These are phyloP conservation scores for Seira sanloemensis DNA, from an alignment of 2,888 invertebrate genomes.

Conservation along the genomic window DNA sequence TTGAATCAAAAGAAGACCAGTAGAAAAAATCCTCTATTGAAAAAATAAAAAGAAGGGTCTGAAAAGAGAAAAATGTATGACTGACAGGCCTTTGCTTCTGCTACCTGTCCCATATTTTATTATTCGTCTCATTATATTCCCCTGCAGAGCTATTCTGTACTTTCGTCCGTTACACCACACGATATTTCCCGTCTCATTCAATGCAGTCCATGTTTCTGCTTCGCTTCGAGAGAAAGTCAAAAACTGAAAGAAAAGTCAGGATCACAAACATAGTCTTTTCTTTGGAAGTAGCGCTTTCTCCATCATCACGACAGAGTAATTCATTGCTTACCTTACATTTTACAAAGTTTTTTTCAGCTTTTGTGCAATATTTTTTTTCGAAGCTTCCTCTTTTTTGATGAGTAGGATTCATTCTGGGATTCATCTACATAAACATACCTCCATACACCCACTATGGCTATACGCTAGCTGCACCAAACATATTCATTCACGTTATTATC, in stretches of 20 bases:
- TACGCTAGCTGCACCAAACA: no score
- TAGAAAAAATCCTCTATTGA: neutral
- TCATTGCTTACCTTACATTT: constrained; percentile 16
- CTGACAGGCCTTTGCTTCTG: constrained; percentile 26
- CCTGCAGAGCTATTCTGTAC: constrained; percentile 9
- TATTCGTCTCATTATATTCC: constrained; percentile 23
- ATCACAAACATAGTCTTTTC: constrained; percentile 11
- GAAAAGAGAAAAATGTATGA: neutral
- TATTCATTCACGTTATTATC: no score
- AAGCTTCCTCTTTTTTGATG: neutral
- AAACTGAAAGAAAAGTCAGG: constrained; percentile 16
- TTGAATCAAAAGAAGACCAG: neutral
- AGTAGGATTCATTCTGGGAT: constrained; percentile 4
- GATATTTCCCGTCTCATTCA: neutral
- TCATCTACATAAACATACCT: neutral
- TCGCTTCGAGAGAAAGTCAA: constrained; percentile 9
- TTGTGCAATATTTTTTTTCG: neutral
- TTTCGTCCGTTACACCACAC: neutral
- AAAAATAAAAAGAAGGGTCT: neutral
- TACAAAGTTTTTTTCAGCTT: neutral
- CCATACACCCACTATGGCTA: neutral
- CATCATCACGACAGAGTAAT: constrained; percentile 5
- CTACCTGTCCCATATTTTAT: constrained; percentile 36
- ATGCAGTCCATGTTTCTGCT: neutral
- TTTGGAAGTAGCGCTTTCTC: neutral